Evolutionary conservation across 2,113 vertebrate genomes (phyloP).

Genomic region (Baryphthengus martii): DNA sequence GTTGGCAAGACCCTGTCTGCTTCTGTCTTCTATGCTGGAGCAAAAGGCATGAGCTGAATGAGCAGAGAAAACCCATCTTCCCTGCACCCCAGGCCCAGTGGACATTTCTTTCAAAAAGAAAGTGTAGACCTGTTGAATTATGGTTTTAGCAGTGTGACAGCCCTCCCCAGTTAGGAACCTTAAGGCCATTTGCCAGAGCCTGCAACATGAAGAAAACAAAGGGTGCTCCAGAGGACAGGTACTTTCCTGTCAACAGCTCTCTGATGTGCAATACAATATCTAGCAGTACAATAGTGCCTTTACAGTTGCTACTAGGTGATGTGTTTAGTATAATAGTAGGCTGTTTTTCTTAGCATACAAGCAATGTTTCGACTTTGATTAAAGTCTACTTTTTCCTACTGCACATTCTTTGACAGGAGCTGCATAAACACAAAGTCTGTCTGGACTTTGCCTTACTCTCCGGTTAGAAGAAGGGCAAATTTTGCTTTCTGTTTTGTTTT

Average conservation of each 20-base stretch:
- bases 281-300: not conserved
- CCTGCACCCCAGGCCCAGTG: not conserved
- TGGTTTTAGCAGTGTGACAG: not conserved
- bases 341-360: not conserved
- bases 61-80: not conserved
- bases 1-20: accelerated
- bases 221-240: not conserved
- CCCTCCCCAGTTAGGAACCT: not conserved
- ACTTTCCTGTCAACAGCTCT: not conserved
- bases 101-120: not conserved
- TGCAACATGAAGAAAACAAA: not conserved
- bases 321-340: not conserved
- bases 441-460: not conserved
- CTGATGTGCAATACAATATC: not conserved
- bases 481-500: not conserved
- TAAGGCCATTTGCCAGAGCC: not conserved
- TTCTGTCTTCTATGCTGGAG: not conserved
- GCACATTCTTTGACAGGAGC: not conserved
- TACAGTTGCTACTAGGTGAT: not conserved
- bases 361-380: not conserved
- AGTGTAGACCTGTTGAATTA: not conserved
- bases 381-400: not conserved
- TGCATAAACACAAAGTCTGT: not conserved
- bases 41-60: not conserved
- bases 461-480: not conserved